Evolutionary conservation across 2,888 invertebrate species (phyloP), one percentile per base, ranked within the genome.

Genomic region (Ferrisia virgata): DNA sequence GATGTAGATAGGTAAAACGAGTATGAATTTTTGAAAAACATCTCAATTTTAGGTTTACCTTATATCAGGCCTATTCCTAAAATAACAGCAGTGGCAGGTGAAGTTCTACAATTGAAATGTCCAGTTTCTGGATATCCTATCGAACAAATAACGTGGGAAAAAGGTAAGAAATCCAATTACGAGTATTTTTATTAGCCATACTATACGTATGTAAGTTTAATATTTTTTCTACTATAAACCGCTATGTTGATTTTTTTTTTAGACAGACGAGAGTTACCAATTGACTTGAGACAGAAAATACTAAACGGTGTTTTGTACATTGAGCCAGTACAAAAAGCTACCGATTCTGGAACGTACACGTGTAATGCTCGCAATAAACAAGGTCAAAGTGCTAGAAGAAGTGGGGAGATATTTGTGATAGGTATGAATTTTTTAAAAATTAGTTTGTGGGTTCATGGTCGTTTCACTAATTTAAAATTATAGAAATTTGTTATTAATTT

Each of bases 121-220:
- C 94, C 94, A 25, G 95, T 94, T 36, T 94, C 94, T 25, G 95
- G 95, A 28, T 94, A 93, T 89, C 95, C 95, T 31, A 93, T 95
- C 86, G 93, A 94, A 87, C 92, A 93, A 87, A 93, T 95, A 87
- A 92, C 93, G 85, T 95, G 95, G 95, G 94, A 93, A 88, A 91
- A 93, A 87, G 92, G 91, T 91, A 87, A 87, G 86, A 85, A 18
- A 2, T 40, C 8, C 6, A 25, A 18, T 3, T 80, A n/a, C 13
- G 33, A 15, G 11, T 6, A 2, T 33, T 28, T 79, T 40, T 15
- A 13, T 40, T 22, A 1, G 33, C n/a, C 25, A n/a, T 47, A 4
- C 1, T n/a, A 43, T n/a, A 47, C 5, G 13, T 1, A 47, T 47
- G n/a, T 36, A 2, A 25, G 18, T 69, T 31, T 3, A 8, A 15